Evolutionary conservation across 2,888 invertebrate species (phyloP).

Genomic region (Imbricaverruca yamaguchii): DNA sequence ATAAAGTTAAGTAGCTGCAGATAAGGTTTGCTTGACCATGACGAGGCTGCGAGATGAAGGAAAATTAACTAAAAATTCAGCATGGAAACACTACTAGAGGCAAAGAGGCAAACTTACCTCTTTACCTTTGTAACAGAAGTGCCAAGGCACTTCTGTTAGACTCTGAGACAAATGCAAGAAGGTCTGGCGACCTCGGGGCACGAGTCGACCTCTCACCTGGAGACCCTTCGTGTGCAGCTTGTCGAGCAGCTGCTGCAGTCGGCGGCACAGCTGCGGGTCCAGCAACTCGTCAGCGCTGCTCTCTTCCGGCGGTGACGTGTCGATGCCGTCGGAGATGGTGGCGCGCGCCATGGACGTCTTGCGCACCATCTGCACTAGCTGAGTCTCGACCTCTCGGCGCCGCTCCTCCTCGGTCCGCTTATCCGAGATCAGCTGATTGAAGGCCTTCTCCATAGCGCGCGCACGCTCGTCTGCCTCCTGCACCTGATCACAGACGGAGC

Average conservation of each 20-base stretch:
- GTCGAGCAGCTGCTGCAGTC: constrained; percentile 14
- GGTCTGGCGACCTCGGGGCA: no score
- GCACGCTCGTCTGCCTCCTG: neutral
- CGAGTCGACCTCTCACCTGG: neutral
- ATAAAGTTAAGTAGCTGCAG: no score
- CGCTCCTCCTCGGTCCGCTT: constrained; percentile 13
- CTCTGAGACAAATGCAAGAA: no score
- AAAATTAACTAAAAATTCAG: neutral
- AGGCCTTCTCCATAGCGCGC: neutral
- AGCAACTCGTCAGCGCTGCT: constrained; percentile 6
- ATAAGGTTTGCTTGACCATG: no score
- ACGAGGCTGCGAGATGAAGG: no score
- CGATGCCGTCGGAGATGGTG: neutral
- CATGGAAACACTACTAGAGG: no score
- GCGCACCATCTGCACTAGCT: constrained; percentile 14
- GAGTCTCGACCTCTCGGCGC: constrained; percentile 6
- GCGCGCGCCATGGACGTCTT: neutral
- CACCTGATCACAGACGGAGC: neutral
- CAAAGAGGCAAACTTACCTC: no score
- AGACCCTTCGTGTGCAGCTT: constrained; percentile 4
- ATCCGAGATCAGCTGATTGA: constrained; percentile 2
- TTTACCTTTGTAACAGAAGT: no score
- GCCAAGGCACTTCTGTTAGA: no score
- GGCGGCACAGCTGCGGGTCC: constrained; percentile 9
- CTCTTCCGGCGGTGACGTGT: neutral